These are phyloP conservation scores for Perdix hodgsoniae DNA, from an alignment of 2,797 vertebrate genomes.

Conservation along the genomic window DNA sequence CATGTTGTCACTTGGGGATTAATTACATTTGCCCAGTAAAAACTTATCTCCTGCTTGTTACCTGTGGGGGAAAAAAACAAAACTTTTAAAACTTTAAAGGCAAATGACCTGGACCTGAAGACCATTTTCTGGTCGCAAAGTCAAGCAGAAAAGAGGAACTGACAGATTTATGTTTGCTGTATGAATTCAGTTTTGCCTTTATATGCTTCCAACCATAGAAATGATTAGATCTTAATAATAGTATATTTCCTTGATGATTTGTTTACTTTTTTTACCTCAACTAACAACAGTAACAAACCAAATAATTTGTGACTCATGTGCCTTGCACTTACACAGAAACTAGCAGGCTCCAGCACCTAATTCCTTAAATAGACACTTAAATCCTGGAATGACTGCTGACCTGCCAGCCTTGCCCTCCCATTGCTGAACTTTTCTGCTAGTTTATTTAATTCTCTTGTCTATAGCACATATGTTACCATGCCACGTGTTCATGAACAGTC, in stretches of 20 bases:
- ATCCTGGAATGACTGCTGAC: background rate
- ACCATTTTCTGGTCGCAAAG: background rate
- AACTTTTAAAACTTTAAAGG: background rate
- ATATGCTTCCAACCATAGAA: background rate
- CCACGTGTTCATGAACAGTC: background rate
- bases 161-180: background rate
- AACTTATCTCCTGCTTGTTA: background rate
- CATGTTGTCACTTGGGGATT: background rate
- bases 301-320: conserved; percentile 6
- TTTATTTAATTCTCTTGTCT: background rate
- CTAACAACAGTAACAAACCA: background rate
- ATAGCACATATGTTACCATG: background rate
- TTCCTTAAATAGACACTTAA: background rate
- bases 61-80: background rate
- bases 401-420: background rate
- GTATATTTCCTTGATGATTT: background rate
- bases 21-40: background rate
- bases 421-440: background rate
- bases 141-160: background rate
- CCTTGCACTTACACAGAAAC: background rate
- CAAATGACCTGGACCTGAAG: background rate
- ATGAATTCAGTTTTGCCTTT: background rate
- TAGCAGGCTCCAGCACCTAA: background rate
- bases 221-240: background rate
- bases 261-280: background rate